Conservation (phyloP, 1,140 invertebrate genomes). For the Aphidius ervi region DNA sequence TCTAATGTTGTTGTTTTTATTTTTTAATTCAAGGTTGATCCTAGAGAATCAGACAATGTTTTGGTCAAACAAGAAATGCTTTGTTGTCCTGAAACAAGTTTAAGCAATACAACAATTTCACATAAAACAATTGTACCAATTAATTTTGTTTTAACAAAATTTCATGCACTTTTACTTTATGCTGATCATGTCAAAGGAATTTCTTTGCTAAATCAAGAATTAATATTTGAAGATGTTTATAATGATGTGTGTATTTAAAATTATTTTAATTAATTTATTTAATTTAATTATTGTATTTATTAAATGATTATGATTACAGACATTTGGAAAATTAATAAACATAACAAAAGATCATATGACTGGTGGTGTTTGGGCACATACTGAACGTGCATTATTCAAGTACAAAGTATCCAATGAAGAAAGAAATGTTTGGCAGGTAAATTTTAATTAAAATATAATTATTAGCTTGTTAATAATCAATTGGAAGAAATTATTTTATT, state of each 20-base stretch:
- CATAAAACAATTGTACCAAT: conserved; percentile 56
- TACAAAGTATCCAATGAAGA: conserved; percentile 84
- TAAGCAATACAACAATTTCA: conserved; percentile 37
- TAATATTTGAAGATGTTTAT: conserved; percentile 84
- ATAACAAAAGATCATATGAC: conserved; percentile 78
- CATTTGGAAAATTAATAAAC: conserved; percentile 74
- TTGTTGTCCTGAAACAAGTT: conserved; percentile 54
- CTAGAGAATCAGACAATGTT: conserved; percentile 57
- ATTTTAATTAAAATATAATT: neutral
- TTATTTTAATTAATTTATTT: conserved; percentile 2
- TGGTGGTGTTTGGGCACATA: conserved; percentile 80
- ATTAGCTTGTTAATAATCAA: too few relatives aligned
- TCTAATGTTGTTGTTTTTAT: conserved; percentile 13
- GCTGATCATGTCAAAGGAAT: conserved; percentile 78
- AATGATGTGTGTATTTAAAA: conserved; percentile 55
- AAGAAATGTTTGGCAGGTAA: conserved; percentile 77
- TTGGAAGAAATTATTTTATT: conserved; percentile 4
- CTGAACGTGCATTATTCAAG: conserved; percentile 78
- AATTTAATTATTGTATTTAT: conserved; percentile 4
- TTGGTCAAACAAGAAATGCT: conserved; percentile 62
- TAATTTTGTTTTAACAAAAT: conserved; percentile 83
- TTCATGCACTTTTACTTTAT: conserved; percentile 84
- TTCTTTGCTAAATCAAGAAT: conserved; percentile 79
- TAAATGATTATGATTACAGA: conserved; percentile 51
- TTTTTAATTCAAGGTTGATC: conserved; percentile 55